Evolutionary conservation across 2,797 vertebrate species (phyloP), one percentile per base, ranked within the genome.

Genomic region (Emydoidea blandingii): DNA sequence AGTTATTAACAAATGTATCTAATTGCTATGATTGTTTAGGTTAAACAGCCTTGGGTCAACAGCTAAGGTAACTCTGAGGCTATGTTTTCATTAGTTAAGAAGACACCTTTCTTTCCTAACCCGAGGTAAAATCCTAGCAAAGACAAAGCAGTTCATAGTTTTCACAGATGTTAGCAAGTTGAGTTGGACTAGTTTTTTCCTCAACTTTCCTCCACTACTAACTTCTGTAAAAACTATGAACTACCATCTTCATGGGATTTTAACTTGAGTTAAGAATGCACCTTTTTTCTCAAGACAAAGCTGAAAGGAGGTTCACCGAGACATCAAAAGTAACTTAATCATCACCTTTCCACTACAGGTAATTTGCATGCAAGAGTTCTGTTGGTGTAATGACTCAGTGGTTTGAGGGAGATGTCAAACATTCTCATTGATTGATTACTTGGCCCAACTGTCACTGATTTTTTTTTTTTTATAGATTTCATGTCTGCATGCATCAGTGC

Each of bases 11-110:
- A 65, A 27, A 41, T 44, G 3, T 44, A 44, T 44, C 11, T 27
- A 74, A 44, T 74, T 72, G 50, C 89, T 95, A 85, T 92, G 27
- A 88, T 94, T 92, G 21, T 52, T 65, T 1, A 65, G 47, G 53
- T 31, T 92, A 72, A 1, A 9, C 56, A 49, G 16, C 23, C 16
- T 74, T 83, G 54, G 16, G 7, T 68, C 53, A 76, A 34, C 29
- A n/a, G 23, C n/a, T 37, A 8, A 81, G 80, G 12, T 72, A 52
- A 12, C 57, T 85, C 81, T 88, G 56, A 14, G 44, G 11, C 27
- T 65, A 14, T 88, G 94, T 83, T 41, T 86, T 8, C 2, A 9
- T 74, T 74, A 74, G 72, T 65, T 65, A 65, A 62, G 34, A 65
- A 4, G 23, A 72, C 68, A 41, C 15, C 25, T 49, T 83, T 90